phyloP scores from a whole-genome alignment of 2,888 invertebrate species.

The Lutraria lutraria region DNA sequence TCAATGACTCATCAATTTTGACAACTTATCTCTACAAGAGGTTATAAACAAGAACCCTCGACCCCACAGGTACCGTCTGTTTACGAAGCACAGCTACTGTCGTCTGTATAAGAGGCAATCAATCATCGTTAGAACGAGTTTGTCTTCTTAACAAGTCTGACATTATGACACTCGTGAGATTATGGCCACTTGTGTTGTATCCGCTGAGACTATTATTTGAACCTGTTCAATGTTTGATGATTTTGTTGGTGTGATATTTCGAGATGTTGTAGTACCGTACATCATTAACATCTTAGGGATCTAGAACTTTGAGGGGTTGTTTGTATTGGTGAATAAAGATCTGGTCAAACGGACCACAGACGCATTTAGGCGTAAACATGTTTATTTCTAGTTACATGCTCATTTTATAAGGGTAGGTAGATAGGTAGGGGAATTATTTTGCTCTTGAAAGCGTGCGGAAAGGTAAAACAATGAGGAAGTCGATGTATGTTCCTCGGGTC shows the following conservation, averaged over 20 bases:
- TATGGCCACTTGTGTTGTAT: background rate
- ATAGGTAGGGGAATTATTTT: too few relatives aligned
- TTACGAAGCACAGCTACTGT: background rate
- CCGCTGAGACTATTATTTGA: background rate
- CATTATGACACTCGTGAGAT: background rate
- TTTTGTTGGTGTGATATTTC: background rate
- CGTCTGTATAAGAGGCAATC: background rate
- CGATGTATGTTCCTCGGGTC: too few relatives aligned
- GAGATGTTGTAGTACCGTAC: background rate
- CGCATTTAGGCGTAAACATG: too few relatives aligned
- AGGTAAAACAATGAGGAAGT: too few relatives aligned
- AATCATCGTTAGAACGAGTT: background rate
- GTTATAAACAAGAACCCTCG: slow-evolving; percentile 10
- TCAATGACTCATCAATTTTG: background rate
- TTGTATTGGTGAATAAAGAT: too few relatives aligned
- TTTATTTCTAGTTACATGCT: too few relatives aligned
- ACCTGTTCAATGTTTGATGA: background rate
- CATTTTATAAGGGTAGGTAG: too few relatives aligned
- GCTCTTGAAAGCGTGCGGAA: too few relatives aligned
- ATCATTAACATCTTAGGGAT: too few relatives aligned
- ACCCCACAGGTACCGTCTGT: slow-evolving; percentile 3
- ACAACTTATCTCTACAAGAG: slow-evolving; percentile 13
- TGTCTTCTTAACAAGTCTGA: background rate
- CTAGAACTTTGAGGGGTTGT: too few relatives aligned
- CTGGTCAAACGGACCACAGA: too few relatives aligned